Evolutionary conservation across 2,113 vertebrate species (phyloP).

Genomic region (Anoura caudifer): DNA sequence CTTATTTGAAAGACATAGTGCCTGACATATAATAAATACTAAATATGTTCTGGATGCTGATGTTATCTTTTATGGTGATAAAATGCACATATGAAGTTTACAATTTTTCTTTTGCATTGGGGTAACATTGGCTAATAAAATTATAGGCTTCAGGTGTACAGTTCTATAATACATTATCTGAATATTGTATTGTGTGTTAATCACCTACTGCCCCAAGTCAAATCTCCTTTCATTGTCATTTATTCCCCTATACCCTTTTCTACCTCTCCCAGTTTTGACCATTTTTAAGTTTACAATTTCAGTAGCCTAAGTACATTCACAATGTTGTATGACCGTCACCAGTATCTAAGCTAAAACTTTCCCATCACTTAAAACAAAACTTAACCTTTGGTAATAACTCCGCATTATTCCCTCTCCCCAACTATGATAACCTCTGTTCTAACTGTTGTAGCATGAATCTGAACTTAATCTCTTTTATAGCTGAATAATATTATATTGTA

Average conservation of each 20-base stretch:
- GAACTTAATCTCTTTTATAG: not conserved
- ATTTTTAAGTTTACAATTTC: not conserved
- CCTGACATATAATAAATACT: not conserved
- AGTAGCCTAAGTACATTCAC: not conserved
- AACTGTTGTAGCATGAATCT: not conserved
- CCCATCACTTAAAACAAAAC: not conserved
- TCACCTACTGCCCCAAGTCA: no score
- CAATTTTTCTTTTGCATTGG: not conserved
- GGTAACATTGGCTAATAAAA: no score
- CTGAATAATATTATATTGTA: not conserved
- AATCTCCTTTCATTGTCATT: no score
- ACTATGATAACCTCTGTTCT: not conserved
- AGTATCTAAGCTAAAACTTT: not conserved
- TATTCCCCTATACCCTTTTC: no score
- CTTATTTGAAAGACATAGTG: not conserved
- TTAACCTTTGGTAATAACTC: not conserved
- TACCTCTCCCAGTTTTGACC: no score
- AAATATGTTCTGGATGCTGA: not conserved
- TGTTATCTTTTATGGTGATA: not conserved
- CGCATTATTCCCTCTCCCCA: not conserved
- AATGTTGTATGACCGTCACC: not conserved
- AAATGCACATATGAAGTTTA: not conserved
- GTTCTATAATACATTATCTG: no score
- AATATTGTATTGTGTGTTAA: no score
- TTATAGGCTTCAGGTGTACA: no score